These are phyloP conservation scores for Tetrao urogallus DNA, from an alignment of 2,113 vertebrate species.

Conservation along the genomic window DNA sequence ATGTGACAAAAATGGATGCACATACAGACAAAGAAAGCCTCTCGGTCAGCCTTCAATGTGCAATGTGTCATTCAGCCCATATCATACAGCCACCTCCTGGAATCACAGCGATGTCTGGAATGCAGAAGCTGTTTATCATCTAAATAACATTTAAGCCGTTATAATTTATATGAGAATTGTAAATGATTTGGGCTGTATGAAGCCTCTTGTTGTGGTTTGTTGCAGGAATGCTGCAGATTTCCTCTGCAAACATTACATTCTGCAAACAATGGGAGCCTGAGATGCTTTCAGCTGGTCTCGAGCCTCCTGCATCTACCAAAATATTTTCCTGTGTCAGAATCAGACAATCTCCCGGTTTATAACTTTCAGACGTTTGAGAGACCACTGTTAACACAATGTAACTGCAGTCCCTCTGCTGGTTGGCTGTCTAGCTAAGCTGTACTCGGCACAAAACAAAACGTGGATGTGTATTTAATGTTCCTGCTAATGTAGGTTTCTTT, in stretches of 20 bases:
- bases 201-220: slow-evolving; percentile 69
- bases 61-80: slow-evolving; percentile 31
- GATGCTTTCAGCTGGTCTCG: slow-evolving; percentile 44
- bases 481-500: not conserved
- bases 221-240: slow-evolving; percentile 66
- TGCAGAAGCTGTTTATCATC: slow-evolving; percentile 69
- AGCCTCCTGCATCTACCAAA: slow-evolving; percentile 63
- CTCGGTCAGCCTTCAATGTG: not conserved
- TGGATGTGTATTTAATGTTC: not conserved
- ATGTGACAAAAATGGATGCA: not conserved
- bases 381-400: slow-evolving; percentile 43
- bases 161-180: slow-evolving; percentile 63
- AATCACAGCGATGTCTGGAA: slow-evolving; percentile 62
- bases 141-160: slow-evolving; percentile 59
- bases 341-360: slow-evolving; percentile 56
- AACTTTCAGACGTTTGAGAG: slow-evolving; percentile 3
- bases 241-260: slow-evolving; percentile 62
- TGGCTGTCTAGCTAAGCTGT: not conserved
- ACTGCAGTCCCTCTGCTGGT: slow-evolving; percentile 1
- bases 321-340: slow-evolving; percentile 61
- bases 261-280: slow-evolving; percentile 56
- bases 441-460: not conserved
- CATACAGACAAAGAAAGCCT: not conserved
- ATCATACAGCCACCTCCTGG: slow-evolving; percentile 58
- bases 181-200: slow-evolving; percentile 53